Evolutionary conservation across 2,888 invertebrate genomes (phyloP).

Genomic region (Cabera pusaria): DNA sequence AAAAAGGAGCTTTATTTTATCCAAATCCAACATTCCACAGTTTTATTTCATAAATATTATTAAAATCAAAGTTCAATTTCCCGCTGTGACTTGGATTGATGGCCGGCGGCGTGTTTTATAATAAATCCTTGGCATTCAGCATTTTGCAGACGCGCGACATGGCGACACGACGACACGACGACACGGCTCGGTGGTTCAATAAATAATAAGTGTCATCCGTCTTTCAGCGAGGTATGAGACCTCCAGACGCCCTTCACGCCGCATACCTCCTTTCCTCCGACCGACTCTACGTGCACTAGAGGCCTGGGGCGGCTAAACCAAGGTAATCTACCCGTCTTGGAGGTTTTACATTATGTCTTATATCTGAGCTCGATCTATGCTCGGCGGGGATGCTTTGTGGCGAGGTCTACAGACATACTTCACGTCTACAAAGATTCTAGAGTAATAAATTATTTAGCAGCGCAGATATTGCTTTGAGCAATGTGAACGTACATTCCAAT

Average conservation of each 20-base stretch:
- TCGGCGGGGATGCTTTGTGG: background rate
- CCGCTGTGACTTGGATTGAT: constrained; percentile 41
- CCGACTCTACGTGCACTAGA: constrained; percentile 10
- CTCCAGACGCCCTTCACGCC: constrained; percentile 61
- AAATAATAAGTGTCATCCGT: constrained; percentile 64
- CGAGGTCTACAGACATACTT: too few relatives aligned
- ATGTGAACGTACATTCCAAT: too few relatives aligned
- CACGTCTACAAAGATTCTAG: too few relatives aligned
- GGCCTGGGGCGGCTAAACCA: background rate
- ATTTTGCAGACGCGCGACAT: too few relatives aligned
- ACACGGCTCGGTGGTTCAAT: constrained; percentile 43
- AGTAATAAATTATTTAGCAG: too few relatives aligned
- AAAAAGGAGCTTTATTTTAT: constrained; percentile 2
- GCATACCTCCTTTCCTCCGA: constrained; percentile 10
- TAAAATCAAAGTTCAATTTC: constrained; percentile 31
- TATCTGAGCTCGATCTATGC: background rate
- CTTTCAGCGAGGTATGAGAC: constrained; percentile 51
- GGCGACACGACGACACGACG: constrained; percentile 14
- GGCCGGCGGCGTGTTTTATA: constrained; percentile 41
- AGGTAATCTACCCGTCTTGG: constrained; percentile 1
- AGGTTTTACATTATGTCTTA: background rate
- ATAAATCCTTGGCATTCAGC: constrained; percentile 51
- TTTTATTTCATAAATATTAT: constrained; percentile 16
- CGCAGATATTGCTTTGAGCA: too few relatives aligned
- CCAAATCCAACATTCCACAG: background rate